Evolutionary conservation across 1,140 invertebrate genomes (phyloP).

Genomic region (Acromyrmex charruanus): DNA sequence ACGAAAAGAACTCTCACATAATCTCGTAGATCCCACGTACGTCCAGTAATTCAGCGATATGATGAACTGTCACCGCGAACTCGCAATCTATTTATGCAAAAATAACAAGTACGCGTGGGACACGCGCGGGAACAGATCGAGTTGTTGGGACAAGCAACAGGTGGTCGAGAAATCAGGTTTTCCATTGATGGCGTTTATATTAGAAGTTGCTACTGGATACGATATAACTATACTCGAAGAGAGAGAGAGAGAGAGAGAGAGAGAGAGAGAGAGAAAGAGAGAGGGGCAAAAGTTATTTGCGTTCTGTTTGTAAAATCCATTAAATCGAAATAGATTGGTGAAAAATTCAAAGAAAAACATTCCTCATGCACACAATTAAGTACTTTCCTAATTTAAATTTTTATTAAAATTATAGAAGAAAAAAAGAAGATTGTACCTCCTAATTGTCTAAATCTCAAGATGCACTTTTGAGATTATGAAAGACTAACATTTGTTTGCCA

Average conservation of each 20-base stretch:
- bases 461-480: not conserved
- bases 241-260: slow-evolving; percentile 3
- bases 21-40: slow-evolving; percentile 16
- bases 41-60: slow-evolving; percentile 4
- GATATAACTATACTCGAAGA: slow-evolving; percentile 17
- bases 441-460: not conserved
- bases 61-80: not conserved
- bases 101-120: slow-evolving; percentile 40
- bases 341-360: not conserved
- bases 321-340: not conserved
- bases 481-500: not conserved
- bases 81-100: slow-evolving; percentile 45
- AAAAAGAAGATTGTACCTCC: not conserved
- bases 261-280: not conserved
- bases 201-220: slow-evolving; percentile 9
- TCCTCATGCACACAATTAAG: not conserved
- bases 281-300: not conserved
- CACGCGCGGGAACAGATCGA: slow-evolving; percentile 36
- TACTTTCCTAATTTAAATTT: not conserved
- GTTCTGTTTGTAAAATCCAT: not conserved
- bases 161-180: slow-evolving; percentile 65
- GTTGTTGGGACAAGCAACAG: slow-evolving; percentile 63
- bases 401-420: not conserved
- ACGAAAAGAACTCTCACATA: slow-evolving; percentile 34
- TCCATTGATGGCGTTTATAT: slow-evolving; percentile 50